These are phyloP conservation scores for Timema podura DNA, from an alignment of 2,888 invertebrate genomes.

Conservation along the genomic window DNA sequence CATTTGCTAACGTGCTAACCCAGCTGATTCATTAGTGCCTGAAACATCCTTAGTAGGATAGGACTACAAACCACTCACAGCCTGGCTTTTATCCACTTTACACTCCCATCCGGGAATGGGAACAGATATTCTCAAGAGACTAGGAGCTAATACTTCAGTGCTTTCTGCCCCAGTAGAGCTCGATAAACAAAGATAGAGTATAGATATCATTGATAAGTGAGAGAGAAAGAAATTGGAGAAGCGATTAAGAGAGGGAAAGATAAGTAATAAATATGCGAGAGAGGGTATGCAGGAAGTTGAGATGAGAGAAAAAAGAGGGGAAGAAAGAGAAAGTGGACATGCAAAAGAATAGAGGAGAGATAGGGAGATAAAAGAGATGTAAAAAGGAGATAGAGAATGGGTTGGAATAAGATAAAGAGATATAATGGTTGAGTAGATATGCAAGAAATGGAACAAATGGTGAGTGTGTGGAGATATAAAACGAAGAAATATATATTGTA, in stretches of 20 bases:
- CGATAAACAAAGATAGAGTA: no score
- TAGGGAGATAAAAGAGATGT: not conserved
- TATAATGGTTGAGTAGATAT: no score
- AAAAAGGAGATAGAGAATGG: not conserved
- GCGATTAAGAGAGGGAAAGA: not conserved
- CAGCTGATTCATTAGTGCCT: no score
- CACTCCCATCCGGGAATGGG: no score
- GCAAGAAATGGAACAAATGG: no score
- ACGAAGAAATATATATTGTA: slow-evolving; percentile 4
- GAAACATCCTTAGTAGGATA: no score
- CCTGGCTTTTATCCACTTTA: no score
- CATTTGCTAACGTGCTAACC: no score
- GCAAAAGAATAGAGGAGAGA: not conserved
- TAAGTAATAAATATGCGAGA: slow-evolving; percentile 1
- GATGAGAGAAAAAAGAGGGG: not conserved
- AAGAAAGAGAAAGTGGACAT: not conserved
- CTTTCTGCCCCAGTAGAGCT: no score
- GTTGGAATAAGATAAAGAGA: not conserved
- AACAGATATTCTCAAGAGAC: no score
- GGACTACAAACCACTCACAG: no score
- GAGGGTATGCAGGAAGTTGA: not conserved
- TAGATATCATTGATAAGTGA: not conserved
- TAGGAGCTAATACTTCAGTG: no score
- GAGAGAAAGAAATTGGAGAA: not conserved
- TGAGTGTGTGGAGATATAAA: not conserved